Base-by-base conservation (phyloP, 2,113 vertebrate species). In the Lathamus discolor region DNA sequence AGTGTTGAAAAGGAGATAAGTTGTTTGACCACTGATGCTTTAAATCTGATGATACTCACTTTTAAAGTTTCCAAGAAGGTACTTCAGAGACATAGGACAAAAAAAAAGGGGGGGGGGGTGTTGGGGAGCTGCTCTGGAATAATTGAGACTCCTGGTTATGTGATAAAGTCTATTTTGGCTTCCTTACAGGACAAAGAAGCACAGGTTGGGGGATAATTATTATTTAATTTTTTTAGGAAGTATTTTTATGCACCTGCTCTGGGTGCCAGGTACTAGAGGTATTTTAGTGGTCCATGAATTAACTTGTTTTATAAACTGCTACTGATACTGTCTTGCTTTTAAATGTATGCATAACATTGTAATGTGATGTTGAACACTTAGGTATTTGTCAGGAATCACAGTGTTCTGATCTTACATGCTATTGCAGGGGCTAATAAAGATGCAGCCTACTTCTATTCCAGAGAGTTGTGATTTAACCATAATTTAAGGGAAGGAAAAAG, bases 321-420 rank as follows among this genome's bases (percentile, higher is more conserved):
- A 93, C 94, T 97, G 96, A 96, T 95, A 91, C 7, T 89, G 92
- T 97, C 92, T 94, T 93, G 97, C 95, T 92, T 91, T 95, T 95
- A 70, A 92, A 92, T 96, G 90, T 97, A 87, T 61, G 62, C 88
- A 67, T 87, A 92, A 49, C 66, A n/a, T 93, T 95, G 92, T 97
- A 82, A 91, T 80, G 96, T 95, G 96, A 93, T 92, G 86, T 93
- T 91, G 81, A 92, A 96, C 88, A 92, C 88, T 79, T 94, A 79
- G n/a, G 48, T 94, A 77, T 95, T 88, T 95, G 81, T 77, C 91
- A 87, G 88, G 81, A 94, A 91, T 96, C 72, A 22, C 46, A 29
- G 91, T 89, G 89, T 92, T 93, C 95, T 88, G 93, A 87, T 82
- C 83, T 76, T 78, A 84, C 27, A 17, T 84, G 92, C 94, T 96